Base-by-base conservation (phyloP, 2,888 invertebrate genomes). In the Helleia helle region DNA sequence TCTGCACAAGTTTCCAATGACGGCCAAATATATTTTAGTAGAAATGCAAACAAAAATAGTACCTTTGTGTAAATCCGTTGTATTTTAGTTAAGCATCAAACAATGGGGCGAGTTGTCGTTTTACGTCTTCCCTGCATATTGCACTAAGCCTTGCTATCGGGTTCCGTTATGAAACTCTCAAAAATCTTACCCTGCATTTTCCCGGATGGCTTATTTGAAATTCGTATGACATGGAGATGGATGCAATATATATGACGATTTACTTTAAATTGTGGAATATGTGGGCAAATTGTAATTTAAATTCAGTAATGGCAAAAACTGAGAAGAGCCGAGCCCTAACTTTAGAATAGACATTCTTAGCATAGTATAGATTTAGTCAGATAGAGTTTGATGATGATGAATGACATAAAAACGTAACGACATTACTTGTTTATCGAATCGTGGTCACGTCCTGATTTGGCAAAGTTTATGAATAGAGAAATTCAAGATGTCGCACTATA, bases 101-200 rank as follows among this genome's bases (percentile, higher is more conserved):
- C 18, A 34, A 34, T 18, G 22, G 34, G 22, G 22, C 22, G 7
- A 18, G 9, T 11, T n/a, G 34, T 34, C 22, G 22, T 34, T 34
- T 34, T 34, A 34, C 12, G 34, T 34, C 22, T 29, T 22, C 29
- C 15, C 29, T 39, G 29, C 38, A 39, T 39, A 39, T 39, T 39
- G 38, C 38, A 9, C 38, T 39, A 24, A 39, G 30, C 38, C 28
- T 12, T 12, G 34, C 22, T 34, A 29, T 30, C 14, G 22, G 22
- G 11, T 22, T 13, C 24, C 22, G 38, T 30, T 39, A 39, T 39
- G 38, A 39, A 39, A 29, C 29, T 39, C 22, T 34, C 11, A 12
- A 30, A 18, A 31, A 28, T 38, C 29, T 38, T 29, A 38, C 29
- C 18, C 18, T 12, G 37, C 37, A 27, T 27, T 37, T 37, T 26